Evolutionary conservation across 1,140 invertebrate species (phyloP).

Genomic region (Bombus haemorrhoidalis): DNA sequence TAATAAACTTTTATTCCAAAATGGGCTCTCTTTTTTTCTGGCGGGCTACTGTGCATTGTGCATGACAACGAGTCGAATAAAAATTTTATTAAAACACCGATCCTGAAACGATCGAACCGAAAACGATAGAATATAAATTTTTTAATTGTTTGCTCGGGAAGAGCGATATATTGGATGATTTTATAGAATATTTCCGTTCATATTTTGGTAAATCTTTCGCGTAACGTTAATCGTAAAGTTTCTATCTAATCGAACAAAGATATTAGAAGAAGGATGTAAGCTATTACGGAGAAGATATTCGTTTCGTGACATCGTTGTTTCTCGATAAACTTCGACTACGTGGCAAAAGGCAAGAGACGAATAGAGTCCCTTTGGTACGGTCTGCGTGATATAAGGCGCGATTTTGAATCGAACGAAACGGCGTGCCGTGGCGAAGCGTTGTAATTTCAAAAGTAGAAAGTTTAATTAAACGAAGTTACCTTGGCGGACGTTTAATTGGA

Average conservation of each 20-base stretch:
- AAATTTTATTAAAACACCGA: no score
- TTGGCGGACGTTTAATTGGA: background rate
- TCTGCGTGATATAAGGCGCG: background rate
- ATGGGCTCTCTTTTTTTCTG: no score
- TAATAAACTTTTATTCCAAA: no score
- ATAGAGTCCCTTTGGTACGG: background rate
- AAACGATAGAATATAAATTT: background rate
- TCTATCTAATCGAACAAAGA: background rate
- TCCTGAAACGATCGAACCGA: no score
- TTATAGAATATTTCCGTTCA: background rate
- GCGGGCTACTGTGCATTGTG: no score
- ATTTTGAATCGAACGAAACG: background rate
- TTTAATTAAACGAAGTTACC: constrained; percentile 19
- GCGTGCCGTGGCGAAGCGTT: background rate
- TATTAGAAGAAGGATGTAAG: background rate
- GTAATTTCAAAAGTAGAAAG: background rate
- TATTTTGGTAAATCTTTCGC: background rate
- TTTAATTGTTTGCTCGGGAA: background rate
- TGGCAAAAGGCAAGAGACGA: background rate
- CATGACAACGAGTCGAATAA: no score
- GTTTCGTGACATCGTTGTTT: background rate
- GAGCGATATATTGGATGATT: background rate
- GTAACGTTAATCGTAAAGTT: background rate
- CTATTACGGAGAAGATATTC: background rate
- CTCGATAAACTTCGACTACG: background rate